Base-by-base conservation (phyloP, 2,113 vertebrate species). In the Eudyptes chrysolophus region DNA sequence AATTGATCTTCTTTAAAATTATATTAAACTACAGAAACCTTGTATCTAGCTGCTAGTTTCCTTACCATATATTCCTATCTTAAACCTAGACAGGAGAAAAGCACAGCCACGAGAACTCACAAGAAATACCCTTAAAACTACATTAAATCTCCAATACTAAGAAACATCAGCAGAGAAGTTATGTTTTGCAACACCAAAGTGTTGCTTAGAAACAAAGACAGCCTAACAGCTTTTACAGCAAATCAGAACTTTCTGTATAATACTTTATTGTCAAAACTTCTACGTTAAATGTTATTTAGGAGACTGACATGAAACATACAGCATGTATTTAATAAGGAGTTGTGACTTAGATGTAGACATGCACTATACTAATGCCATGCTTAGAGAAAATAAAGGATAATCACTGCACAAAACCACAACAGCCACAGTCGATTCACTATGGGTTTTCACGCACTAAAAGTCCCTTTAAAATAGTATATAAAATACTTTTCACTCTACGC, bases 371-470 rank as follows among this genome's bases (percentile, higher is more conserved):
- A n/a, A 44, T 7, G 29, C 60, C 29, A 11, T 11, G 5, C 49
- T 65, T 46, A 24, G 42, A 42, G 69, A 79, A 81, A 78, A 87
- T 22, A 62, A 70, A 81, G 14, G 24, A n/a, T 14, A 57, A 65
- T 26, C 46, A 19, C n/a, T 30, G 49, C 36, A 48, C 40, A 27
- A 77, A 90, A 7, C 27, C 44, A 40, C 11, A 17, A 22, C 16
- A 49, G 62, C 36, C 71, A 20, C 1, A 18, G 13, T 3, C 0
- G 0, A 24, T 27, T 36, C 69, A 30, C 51, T 27, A 3, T 1
- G 9, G 30, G 27, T 10, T 75, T 87, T 34, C 36, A 22, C 3
- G 13, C 7, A 13, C 32, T 29, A 36, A 1, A 86, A 84, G 19
- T n/a, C 40, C 32, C n/a, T 21, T 29, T 36, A 62, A 68, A 90